Conservation (phyloP, 2,797 vertebrate genomes). For the Anguilla obscura region DNA sequence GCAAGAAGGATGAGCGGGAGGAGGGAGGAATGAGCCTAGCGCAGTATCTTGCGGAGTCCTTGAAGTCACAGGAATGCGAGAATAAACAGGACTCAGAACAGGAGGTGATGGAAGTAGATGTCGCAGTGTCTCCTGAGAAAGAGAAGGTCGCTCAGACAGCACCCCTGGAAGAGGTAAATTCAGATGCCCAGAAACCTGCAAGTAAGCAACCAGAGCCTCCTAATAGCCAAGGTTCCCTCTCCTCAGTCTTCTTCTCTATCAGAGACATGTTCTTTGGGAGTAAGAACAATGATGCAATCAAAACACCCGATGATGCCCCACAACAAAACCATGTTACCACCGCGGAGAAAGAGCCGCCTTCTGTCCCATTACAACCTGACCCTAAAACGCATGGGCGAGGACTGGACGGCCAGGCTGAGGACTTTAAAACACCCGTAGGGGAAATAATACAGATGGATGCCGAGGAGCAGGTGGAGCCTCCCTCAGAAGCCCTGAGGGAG, state of each 20-base stretch:
- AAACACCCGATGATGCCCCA: conserved; percentile 30
- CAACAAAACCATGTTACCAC: conserved; percentile 25
- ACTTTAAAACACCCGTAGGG: conserved; percentile 30
- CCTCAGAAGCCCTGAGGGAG: background rate
- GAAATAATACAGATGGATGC: conserved; percentile 14
- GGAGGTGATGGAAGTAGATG: conserved; percentile 29
- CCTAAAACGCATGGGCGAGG: conserved; percentile 14
- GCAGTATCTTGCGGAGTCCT: conserved; percentile 29
- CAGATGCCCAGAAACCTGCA: background rate
- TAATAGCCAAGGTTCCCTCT: background rate
- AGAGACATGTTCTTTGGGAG: conserved; percentile 66
- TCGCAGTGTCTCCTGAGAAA: background rate
- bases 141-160: conserved; percentile 28
- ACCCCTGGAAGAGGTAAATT: conserved; percentile 37
- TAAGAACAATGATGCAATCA: conserved; percentile 38
- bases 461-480: conserved; percentile 14
- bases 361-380: conserved; percentile 15
- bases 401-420: conserved; percentile 8
- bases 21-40: conserved; percentile 34
- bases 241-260: conserved; percentile 55
- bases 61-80: conserved; percentile 1
- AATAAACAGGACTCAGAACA: conserved; percentile 22
- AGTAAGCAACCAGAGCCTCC: conserved; percentile 45
- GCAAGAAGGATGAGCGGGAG: conserved; percentile 44
- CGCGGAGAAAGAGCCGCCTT: conserved; percentile 28